Evolutionary conservation across 2,797 vertebrate genomes (phyloP).

Genomic region (Diceros bicornis): DNA sequence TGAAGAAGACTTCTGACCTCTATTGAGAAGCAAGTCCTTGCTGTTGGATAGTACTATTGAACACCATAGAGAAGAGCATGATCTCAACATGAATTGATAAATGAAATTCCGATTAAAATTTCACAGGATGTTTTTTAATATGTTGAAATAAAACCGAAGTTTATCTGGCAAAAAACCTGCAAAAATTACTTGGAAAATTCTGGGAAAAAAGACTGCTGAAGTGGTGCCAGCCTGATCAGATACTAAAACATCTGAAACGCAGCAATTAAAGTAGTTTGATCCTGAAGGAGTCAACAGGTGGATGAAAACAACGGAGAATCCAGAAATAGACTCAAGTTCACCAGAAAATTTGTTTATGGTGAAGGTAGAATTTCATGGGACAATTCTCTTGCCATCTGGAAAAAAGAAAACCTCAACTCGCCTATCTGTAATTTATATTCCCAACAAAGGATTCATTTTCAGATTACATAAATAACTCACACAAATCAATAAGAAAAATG

Average conservation of each 20-base stretch:
- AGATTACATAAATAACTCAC: neutral
- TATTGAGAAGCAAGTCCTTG: neutral
- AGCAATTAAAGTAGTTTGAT: constrained; percentile 23
- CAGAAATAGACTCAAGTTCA: constrained; percentile 39
- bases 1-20: neutral
- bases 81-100: neutral
- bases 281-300: neutral
- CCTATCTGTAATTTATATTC: constrained; percentile 12
- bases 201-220: neutral
- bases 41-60: neutral
- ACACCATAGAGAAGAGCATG: neutral
- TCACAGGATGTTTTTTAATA: neutral
- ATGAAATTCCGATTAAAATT: neutral
- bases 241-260: neutral
- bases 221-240: neutral
- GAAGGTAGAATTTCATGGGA: constrained; percentile 20
- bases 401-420: neutral
- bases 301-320: constrained; percentile 24
- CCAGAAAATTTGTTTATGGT: neutral
- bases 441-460: neutral
- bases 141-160: constrained; percentile 7
- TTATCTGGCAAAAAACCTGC: neutral
- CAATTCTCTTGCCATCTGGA: constrained; percentile 6
- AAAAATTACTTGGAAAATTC: constrained; percentile 54
- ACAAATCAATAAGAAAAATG: constrained; percentile 9